Conservation (phyloP, 2,888 invertebrate species). For the Rhingia rostrata region DNA sequence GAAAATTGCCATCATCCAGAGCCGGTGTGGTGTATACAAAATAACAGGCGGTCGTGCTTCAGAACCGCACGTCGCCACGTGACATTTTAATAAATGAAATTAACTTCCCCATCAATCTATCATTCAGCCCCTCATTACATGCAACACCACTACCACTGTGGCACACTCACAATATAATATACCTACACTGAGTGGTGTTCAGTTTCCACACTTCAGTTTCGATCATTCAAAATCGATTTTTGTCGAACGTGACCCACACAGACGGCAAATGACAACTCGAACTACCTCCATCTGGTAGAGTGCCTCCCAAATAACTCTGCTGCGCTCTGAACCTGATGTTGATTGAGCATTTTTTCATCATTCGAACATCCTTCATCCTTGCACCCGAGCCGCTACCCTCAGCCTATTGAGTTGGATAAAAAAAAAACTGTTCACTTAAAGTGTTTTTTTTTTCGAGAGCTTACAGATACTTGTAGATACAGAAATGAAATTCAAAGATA, state of each 20-base stretch:
- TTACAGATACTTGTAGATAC: constrained; percentile 9
- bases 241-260: constrained; percentile 55
- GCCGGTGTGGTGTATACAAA: constrained; percentile 12
- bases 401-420: constrained; percentile 34
- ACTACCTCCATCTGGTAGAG: constrained; percentile 27
- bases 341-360: constrained; percentile 71
- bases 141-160: constrained; percentile 7
- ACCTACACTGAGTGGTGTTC: constrained; percentile 11
- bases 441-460: constrained; percentile 10
- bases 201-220: constrained; percentile 56
- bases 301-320: constrained; percentile 26
- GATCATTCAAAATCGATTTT: constrained; percentile 74
- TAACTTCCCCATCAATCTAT: constrained; percentile 71
- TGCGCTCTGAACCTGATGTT: constrained; percentile 56
- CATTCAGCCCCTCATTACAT: constrained; percentile 51
- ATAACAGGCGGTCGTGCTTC: constrained; percentile 63
- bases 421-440: constrained; percentile 45
- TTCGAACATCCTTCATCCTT: constrained; percentile 20
- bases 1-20: constrained; percentile 55
- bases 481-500: constrained; percentile 16
- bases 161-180: neutral
- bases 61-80: constrained; percentile 72
- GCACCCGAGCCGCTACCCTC: neutral
- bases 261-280: constrained; percentile 63
- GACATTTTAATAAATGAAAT: constrained; percentile 74